Conservation (phyloP, 2,888 invertebrate genomes). For the Meliscaeva auricollis region DNA sequence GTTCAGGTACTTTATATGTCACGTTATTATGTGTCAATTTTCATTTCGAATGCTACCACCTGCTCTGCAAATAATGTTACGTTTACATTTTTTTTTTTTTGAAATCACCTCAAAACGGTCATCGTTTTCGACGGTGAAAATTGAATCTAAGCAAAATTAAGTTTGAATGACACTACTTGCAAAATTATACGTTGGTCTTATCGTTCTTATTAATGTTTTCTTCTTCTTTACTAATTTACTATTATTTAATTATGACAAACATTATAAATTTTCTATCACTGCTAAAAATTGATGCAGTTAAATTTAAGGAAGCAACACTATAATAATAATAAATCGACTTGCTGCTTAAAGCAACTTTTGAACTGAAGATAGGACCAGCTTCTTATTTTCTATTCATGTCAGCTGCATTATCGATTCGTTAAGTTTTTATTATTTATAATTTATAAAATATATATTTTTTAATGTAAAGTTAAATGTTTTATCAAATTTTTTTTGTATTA, state of each 20-base stretch:
- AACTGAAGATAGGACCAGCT: constrained; percentile 25
- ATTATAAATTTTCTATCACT: constrained; percentile 13
- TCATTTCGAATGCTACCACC: constrained; percentile 64
- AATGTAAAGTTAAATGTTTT: constrained; percentile 14
- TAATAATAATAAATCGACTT: background rate
- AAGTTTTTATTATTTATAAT: constrained; percentile 21
- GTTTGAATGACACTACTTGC: constrained; percentile 9
- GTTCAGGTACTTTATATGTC: constrained; percentile 73
- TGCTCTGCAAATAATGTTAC: constrained; percentile 18
- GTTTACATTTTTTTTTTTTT: constrained; percentile 7
- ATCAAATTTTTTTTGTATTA: too few relatives aligned
- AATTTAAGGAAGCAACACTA: constrained; percentile 27
- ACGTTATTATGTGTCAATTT: constrained; percentile 73
- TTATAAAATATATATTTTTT: constrained; percentile 15
- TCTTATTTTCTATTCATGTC: constrained; percentile 29
- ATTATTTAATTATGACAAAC: constrained; percentile 18
- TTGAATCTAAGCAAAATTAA: constrained; percentile 24
- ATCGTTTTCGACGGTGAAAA: background rate
- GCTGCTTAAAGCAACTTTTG: constrained; percentile 20
- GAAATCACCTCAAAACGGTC: constrained; percentile 25
- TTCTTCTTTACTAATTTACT: background rate
- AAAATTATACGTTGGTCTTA: constrained; percentile 40
- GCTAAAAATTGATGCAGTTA: constrained; percentile 24
- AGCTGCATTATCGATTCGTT: constrained; percentile 16
- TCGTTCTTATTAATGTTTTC: background rate